Percentiles rank a stretch among this genome's conserved stretches.
Conservation (phyloP, 2,797 vertebrate genomes). For the Lepilemur ruficaudatus region DNA sequence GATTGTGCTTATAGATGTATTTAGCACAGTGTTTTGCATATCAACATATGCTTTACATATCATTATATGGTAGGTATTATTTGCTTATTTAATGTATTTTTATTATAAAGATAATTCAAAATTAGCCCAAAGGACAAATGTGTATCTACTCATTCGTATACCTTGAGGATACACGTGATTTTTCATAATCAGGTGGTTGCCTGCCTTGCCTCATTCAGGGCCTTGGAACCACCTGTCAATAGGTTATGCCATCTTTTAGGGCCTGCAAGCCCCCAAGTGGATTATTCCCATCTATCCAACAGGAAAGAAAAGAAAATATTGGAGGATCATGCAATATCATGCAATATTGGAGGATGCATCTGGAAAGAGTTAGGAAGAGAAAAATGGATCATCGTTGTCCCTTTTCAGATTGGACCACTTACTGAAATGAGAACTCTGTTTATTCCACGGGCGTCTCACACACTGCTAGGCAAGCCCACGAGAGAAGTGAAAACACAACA, state of each 20-base stretch:
- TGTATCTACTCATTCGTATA: not conserved
- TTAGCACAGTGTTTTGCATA: not conserved
- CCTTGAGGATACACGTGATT: not conserved
- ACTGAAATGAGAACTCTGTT: not conserved
- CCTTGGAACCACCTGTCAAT: not conserved
- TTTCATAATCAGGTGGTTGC: not conserved
- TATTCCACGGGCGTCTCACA: not conserved
- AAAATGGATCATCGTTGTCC: not conserved
- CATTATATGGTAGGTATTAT: not conserved
- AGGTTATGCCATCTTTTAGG: not conserved
- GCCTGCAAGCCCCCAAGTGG: not conserved
- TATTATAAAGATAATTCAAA: not conserved
- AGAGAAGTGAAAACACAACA: not conserved
- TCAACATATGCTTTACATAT: not conserved
- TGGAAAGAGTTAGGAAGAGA: not conserved
- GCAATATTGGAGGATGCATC: too few relatives aligned
- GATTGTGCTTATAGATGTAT: not conserved
- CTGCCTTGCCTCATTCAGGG: not conserved
- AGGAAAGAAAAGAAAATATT: not conserved
- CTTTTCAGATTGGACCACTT: not conserved
- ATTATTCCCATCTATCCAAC: not conserved
- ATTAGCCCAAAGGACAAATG: not conserved
- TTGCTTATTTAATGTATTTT: conserved; percentile 10
- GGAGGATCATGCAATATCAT: not conserved
- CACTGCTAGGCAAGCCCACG: not conserved